Conservation (phyloP, 2,113 vertebrate genomes). For the Galbula dea region DNA sequence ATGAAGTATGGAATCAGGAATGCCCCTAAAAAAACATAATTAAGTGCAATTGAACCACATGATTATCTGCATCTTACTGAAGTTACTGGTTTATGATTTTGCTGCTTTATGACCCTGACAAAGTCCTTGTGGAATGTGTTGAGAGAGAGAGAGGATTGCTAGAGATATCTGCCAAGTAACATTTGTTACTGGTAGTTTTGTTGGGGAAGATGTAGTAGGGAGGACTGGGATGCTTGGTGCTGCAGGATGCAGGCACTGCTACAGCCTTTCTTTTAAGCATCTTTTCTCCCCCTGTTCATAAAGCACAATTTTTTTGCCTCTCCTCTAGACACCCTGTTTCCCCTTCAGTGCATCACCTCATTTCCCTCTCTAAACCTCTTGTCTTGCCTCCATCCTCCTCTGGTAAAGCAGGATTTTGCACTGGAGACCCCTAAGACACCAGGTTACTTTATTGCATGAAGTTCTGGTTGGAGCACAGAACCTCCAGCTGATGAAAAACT, state of each 20-base stretch:
- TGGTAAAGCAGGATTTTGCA: neutral
- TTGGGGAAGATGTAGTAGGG: neutral
- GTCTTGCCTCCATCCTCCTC: neutral
- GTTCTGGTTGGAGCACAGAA: neutral
- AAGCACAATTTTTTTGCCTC: neutral
- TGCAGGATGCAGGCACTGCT: neutral
- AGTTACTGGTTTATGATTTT: neutral
- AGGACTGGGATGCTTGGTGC: neutral
- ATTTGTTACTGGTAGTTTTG: neutral
- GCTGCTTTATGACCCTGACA: neutral
- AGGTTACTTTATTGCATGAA: neutral
- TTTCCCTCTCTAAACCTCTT: neutral
- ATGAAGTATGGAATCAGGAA: slow-evolving; percentile 90
- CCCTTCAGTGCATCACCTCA: fast-evolving
- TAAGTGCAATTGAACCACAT: neutral
- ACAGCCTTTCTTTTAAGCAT: neutral
- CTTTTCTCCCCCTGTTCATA: neutral
- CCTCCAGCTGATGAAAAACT: neutral
- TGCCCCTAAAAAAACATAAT: slow-evolving; percentile 75
- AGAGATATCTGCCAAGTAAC: neutral
- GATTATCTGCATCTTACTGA: neutral
- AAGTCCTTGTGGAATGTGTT: neutral
- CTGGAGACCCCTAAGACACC: neutral
- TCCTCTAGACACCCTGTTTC: neutral
- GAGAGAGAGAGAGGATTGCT: neutral